Conservation (phyloP, 2,113 vertebrate genomes). For the Miniopterus natalensis region DNA sequence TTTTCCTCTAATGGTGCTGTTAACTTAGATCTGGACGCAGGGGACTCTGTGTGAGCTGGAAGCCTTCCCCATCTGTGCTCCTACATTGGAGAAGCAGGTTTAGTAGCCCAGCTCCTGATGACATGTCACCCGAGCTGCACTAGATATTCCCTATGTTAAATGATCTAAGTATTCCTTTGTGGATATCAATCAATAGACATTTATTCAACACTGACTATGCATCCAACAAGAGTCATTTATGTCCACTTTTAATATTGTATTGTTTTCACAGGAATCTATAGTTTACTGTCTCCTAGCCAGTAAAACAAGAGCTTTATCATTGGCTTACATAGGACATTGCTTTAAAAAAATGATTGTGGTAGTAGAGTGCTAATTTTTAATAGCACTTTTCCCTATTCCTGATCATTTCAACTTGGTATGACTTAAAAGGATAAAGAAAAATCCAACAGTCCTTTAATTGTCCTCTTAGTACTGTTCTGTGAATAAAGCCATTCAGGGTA, state of each 20-base stretch:
- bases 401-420: neutral
- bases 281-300: neutral
- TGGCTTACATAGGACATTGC: neutral
- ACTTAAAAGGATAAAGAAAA: conserved; percentile 29
- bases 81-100: neutral
- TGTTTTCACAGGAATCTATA: neutral
- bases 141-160: neutral
- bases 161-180: neutral
- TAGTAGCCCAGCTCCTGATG: neutral
- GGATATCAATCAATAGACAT: neutral
- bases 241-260: neutral
- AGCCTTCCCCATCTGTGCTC: neutral
- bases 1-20: neutral
- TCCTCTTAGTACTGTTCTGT: neutral
- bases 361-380: neutral
- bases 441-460: neutral
- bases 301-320: neutral
- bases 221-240: neutral
- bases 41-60: neutral
- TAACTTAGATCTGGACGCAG: neutral
- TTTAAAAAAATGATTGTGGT: neutral
- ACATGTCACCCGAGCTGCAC: neutral
- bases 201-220: neutral
- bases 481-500: neutral
- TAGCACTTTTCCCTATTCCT: neutral